phyloP scores from a whole-genome alignment of 2,888 invertebrate species.

The Aspidiotus destructor region DNA sequence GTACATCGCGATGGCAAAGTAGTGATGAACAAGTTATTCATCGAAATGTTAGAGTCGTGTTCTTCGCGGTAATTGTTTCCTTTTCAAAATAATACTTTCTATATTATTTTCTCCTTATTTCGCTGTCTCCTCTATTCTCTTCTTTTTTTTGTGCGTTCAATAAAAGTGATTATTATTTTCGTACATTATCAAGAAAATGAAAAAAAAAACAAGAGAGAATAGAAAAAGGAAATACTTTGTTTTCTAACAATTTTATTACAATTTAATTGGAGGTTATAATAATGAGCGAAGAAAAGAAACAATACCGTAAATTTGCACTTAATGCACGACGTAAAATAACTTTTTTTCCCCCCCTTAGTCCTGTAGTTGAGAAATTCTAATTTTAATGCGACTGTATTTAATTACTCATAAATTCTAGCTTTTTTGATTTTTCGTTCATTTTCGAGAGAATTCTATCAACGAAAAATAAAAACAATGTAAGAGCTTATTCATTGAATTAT shows the following conservation, averaged over 20 bases:
- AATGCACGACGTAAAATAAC: no score
- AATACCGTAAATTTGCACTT: no score
- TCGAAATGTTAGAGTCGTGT: slow-evolving; percentile 87
- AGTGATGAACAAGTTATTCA: slow-evolving; percentile 90
- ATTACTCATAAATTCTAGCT: slow-evolving; percentile 5
- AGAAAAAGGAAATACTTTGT: neutral
- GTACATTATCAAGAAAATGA: neutral
- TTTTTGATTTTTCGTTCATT: neutral
- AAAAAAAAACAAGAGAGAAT: slow-evolving; percentile 1
- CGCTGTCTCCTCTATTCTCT: no score
- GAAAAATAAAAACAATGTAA: slow-evolving; percentile 13
- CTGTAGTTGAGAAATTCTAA: slow-evolving; percentile 21
- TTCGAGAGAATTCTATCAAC: neutral
- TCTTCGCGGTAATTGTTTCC: slow-evolving; percentile 37
- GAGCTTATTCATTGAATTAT: slow-evolving; percentile 29
- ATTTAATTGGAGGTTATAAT: no score
- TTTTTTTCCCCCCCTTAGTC: neutral
- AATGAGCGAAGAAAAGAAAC: no score
- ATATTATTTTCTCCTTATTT: neutral
- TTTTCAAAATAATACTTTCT: no score
- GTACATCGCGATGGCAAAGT: slow-evolving; percentile 80
- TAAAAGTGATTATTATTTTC: neutral
- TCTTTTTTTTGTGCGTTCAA: neutral
- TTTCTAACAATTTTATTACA: no score
- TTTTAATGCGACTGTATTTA: slow-evolving; percentile 19